Conservation (phyloP, 2,113 vertebrate species). For the Pheucticus melanocephalus region DNA sequence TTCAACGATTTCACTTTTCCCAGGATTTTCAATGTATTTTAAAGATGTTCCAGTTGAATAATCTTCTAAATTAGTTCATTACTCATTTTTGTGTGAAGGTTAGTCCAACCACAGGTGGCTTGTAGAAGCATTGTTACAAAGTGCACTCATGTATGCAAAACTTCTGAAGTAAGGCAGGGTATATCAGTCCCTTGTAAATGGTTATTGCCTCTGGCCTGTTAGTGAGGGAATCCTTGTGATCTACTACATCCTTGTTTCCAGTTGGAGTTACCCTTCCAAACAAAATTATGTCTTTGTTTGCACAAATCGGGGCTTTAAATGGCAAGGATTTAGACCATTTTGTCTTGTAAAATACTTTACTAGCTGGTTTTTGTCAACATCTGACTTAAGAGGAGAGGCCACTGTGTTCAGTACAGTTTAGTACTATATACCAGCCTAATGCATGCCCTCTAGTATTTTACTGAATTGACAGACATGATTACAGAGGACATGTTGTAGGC, state of each 20-base stretch:
- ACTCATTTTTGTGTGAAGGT: neutral
- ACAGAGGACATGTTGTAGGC: neutral
- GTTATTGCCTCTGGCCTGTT: neutral
- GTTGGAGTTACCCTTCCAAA: neutral
- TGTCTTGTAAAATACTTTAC: neutral
- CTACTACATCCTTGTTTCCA: neutral
- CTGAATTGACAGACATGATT: neutral
- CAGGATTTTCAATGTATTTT: neutral
- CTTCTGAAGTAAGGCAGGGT: neutral
- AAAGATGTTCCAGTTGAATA: neutral
- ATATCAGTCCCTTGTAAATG: neutral
- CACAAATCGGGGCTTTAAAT: neutral
- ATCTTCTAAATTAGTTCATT: neutral
- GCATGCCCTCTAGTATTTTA: neutral
- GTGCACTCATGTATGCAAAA: neutral
- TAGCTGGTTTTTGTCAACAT: neutral
- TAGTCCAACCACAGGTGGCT: neutral
- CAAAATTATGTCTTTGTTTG: neutral
- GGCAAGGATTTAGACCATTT: neutral
- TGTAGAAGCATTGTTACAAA: neutral
- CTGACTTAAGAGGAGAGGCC: neutral
- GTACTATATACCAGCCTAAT: neutral
- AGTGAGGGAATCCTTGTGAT: neutral
- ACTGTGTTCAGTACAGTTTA: neutral
- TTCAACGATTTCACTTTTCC: neutral